phyloP scores from a whole-genome alignment of 2,888 invertebrate species.

The Colostygia pectinataria region DNA sequence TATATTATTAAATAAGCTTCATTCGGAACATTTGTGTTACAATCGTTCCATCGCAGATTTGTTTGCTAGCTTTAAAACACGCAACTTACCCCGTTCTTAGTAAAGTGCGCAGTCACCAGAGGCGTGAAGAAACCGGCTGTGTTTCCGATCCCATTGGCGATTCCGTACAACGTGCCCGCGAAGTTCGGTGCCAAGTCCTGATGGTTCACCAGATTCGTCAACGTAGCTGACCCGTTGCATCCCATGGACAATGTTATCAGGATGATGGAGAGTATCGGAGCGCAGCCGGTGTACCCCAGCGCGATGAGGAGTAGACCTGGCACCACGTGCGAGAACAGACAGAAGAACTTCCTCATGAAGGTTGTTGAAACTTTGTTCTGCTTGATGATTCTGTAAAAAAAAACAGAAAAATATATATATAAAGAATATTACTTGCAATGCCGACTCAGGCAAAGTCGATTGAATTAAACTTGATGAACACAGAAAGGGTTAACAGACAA shows the following conservation, averaged over 20 bases:
- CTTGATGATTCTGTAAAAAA: conserved; percentile 72
- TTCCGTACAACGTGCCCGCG: conserved; percentile 89
- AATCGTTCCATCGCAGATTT: too few relatives aligned
- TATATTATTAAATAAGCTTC: too few relatives aligned
- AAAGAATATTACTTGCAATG: too few relatives aligned
- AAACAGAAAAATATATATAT: background rate
- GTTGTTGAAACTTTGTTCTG: conserved; percentile 75
- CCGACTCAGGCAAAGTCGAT: too few relatives aligned
- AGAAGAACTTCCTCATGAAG: conserved; percentile 85
- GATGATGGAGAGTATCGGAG: conserved; percentile 84
- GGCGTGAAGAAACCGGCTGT: conserved; percentile 89
- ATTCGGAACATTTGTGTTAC: too few relatives aligned
- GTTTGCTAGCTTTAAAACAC: too few relatives aligned
- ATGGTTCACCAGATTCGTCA: conserved; percentile 84
- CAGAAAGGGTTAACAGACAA: too few relatives aligned
- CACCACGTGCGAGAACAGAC: conserved; percentile 84
- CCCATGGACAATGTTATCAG: conserved; percentile 87
- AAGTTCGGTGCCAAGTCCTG: conserved; percentile 91
- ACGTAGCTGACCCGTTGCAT: conserved; percentile 84
- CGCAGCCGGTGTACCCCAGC: conserved; percentile 84
- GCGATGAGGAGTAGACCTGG: conserved; percentile 79
- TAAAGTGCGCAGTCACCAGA: conserved; percentile 86
- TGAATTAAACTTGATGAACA: too few relatives aligned
- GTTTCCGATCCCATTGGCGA: conserved; percentile 88
- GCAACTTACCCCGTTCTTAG: conserved; percentile 79